phyloP scores from a whole-genome alignment of 2,797 vertebrate species.

The Pangasius mekongensis region DNA sequence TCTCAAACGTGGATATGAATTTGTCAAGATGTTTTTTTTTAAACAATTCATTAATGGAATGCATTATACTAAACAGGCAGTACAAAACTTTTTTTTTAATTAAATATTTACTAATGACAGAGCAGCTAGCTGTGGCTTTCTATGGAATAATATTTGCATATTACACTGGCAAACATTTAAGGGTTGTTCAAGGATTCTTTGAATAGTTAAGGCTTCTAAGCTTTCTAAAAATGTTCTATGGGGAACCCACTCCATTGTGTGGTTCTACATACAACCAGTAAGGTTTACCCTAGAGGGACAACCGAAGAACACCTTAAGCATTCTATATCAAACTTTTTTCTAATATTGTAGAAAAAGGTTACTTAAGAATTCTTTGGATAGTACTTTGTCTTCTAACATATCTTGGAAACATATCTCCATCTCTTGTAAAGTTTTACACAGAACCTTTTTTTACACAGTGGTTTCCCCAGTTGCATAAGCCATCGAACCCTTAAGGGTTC shows the following conservation, averaged over 20 bases:
- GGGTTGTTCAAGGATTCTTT: neutral
- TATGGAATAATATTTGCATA: neutral
- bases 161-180: neutral
- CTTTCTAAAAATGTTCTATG: neutral
- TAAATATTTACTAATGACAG: neutral
- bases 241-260: neutral
- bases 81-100: neutral
- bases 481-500: neutral
- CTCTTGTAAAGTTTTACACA: neutral
- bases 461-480: neutral
- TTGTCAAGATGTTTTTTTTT: neutral
- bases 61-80: neutral
- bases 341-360: neutral
- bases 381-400: neutral
- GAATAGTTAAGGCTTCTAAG: neutral
- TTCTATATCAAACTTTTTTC: neutral
- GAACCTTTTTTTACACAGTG: neutral
- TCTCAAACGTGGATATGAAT: neutral
- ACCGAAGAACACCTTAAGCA: neutral
- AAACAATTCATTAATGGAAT: neutral
- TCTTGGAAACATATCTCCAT: neutral
- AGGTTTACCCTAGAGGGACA: neutral
- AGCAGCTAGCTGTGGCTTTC: neutral
- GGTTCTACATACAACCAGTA: neutral
- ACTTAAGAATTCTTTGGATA: neutral